Evolutionary conservation across 2,888 invertebrate genomes (phyloP).

Genomic region (Apamea epomidion): DNA sequence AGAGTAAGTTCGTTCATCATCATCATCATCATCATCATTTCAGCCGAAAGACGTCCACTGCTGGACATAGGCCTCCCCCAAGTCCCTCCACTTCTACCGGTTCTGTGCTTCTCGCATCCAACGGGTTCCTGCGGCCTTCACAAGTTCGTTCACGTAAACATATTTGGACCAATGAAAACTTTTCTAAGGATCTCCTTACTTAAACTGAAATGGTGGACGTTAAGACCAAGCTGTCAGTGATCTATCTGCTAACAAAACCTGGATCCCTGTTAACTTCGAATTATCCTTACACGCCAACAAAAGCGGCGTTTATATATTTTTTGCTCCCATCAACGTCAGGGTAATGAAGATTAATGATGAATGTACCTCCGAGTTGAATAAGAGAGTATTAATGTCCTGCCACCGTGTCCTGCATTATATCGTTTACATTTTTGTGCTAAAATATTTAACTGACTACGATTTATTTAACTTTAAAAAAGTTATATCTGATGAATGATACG

Average conservation of each 20-base stretch:
- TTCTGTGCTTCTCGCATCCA: no score
- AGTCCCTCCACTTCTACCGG: no score
- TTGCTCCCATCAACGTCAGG: constrained; percentile 51
- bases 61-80: no score
- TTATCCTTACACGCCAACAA: constrained; percentile 49
- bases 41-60: no score
- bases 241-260: constrained; percentile 20
- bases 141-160: not conserved
- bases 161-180: not conserved
- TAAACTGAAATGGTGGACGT: not conserved
- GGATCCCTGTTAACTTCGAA: constrained; percentile 36
- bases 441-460: constrained; percentile 40
- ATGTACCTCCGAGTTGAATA: constrained; percentile 47
- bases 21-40: no score
- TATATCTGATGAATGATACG: constrained; percentile 32
- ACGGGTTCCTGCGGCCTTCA: no score
- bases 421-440: constrained; percentile 30
- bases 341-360: constrained; percentile 66
- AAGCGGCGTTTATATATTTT: constrained; percentile 54
- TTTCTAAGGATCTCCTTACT: not conserved
- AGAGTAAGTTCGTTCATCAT: no score
- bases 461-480: constrained; percentile 50
- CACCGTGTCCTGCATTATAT: constrained; percentile 39
- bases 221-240: not conserved
- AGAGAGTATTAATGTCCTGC: constrained; percentile 47